These are phyloP conservation scores for Bradypodion ventrale DNA, from an alignment of 2,797 vertebrate genomes.

Conservation along the genomic window DNA sequence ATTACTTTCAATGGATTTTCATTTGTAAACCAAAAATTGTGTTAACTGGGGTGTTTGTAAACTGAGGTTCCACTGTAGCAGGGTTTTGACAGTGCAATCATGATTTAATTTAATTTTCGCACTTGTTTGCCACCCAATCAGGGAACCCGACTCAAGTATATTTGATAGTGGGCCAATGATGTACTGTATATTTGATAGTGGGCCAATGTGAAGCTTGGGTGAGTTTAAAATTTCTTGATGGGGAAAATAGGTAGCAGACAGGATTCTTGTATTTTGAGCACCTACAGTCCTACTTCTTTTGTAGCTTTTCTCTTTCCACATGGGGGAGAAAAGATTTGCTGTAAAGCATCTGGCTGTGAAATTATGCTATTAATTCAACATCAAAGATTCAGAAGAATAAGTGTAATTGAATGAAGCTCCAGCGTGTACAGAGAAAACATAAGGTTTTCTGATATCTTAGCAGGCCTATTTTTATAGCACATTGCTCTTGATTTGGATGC, in stretches of 20 bases:
- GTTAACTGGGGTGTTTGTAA: too few species aligned
- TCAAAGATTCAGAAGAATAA: conserved; percentile 32
- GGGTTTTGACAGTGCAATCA: not conserved
- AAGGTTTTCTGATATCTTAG: not conserved
- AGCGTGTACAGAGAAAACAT: not conserved
- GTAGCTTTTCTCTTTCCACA: not conserved
- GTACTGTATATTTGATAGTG: not conserved
- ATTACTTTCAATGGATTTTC: too few species aligned
- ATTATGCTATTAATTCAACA: conserved; percentile 8
- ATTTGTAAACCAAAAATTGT: too few species aligned
- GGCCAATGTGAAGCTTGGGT: not conserved
- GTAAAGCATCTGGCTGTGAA: conserved; percentile 1
- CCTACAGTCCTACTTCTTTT: not conserved
- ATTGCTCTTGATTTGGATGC: not conserved
- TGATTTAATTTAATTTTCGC: too few species aligned
- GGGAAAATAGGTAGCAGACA: not conserved
- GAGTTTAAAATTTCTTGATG: not conserved
- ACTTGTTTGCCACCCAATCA: too few species aligned
- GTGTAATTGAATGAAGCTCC: conserved; percentile 22
- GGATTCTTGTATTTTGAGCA: conserved; percentile 2
- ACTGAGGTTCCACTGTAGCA: too few species aligned
- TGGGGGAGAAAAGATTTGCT: conserved; percentile 4
- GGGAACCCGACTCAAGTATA: too few species aligned
- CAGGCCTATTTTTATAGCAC: not conserved
- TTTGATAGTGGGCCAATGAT: too few species aligned